These are phyloP conservation scores for Dicyrtoma fusca DNA, from an alignment of 2,888 invertebrate genomes.

Conservation along the genomic window DNA sequence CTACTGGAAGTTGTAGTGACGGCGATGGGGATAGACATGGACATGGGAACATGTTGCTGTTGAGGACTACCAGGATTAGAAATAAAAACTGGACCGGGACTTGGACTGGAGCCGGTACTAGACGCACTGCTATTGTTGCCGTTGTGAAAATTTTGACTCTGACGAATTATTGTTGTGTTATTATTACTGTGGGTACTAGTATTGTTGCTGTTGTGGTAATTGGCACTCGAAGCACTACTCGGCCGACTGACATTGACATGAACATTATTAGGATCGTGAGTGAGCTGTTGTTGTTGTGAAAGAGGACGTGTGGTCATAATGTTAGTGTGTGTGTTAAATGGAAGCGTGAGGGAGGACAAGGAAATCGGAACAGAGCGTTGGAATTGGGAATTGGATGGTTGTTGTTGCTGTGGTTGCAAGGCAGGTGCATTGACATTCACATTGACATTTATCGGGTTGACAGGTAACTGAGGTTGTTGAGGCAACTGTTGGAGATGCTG, in stretches of 20 bases:
- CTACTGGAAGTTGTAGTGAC: slow-evolving; percentile 8
- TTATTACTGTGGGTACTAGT: slow-evolving; percentile 33
- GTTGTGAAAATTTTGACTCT: background rate
- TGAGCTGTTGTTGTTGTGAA: slow-evolving; percentile 29
- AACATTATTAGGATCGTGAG: slow-evolving; percentile 41
- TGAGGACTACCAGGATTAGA: slow-evolving; percentile 32
- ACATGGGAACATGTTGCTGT: background rate
- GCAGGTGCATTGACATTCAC: no score
- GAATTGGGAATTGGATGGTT: slow-evolving; percentile 58
- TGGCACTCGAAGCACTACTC: slow-evolving; percentile 52
- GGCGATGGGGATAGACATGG: slow-evolving; percentile 3
- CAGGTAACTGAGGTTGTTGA: slow-evolving; percentile 9
- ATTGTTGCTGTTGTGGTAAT: slow-evolving; percentile 40
- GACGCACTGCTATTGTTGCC: background rate
- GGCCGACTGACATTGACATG: slow-evolving; percentile 43
- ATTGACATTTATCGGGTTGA: no score
- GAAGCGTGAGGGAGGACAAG: background rate
- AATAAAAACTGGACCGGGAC: slow-evolving; percentile 25
- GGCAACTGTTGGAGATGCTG: slow-evolving; percentile 3
- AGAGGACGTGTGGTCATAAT: slow-evolving; percentile 50
- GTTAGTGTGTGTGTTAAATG: slow-evolving; percentile 40
- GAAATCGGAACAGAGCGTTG: slow-evolving; percentile 20
- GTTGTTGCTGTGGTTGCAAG: background rate
- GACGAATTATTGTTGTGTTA: background rate
- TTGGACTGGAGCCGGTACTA: background rate